phyloP scores from a whole-genome alignment of 1,140 invertebrate genomes.

The Metaphire vulgaris region DNA sequence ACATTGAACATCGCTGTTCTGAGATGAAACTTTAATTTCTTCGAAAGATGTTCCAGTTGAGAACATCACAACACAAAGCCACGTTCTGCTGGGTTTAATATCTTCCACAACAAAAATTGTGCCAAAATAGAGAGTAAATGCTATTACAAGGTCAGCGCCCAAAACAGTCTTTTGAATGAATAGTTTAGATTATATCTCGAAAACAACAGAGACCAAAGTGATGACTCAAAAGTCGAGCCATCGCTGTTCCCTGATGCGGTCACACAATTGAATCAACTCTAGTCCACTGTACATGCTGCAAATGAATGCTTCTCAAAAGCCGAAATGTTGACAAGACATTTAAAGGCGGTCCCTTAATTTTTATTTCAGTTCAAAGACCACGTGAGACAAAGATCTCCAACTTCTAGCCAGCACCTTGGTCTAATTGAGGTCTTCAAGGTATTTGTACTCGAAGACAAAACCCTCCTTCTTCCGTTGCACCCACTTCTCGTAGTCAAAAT shows the following conservation, averaged over 20 bases:
- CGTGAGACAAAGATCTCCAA: not conserved
- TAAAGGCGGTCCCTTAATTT: not conserved
- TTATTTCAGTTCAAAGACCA: not conserved
- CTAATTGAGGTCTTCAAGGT: conserved; percentile 86
- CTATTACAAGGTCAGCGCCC: not conserved
- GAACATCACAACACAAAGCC: no score
- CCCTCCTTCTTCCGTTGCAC: conserved; percentile 98
- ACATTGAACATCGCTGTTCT: no score
- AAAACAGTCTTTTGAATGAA: not conserved
- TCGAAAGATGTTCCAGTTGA: no score
- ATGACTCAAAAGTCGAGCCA: not conserved
- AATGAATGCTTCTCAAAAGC: not conserved
- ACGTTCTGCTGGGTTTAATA: no score
- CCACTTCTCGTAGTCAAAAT: conserved; percentile 99
- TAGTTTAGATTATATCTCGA: conserved; percentile 2
- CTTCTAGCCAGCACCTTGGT: not conserved
- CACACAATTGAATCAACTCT: not conserved
- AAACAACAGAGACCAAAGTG: not conserved
- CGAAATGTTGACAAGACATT: not conserved
- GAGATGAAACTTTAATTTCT: no score
- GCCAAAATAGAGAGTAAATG: not conserved
- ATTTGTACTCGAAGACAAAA: conserved; percentile 99
- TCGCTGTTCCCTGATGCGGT: not conserved
- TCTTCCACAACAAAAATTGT: not conserved
- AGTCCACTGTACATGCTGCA: not conserved